Base-by-base conservation (phyloP, 2,888 invertebrate genomes). In the Microchrysa polita region DNA sequence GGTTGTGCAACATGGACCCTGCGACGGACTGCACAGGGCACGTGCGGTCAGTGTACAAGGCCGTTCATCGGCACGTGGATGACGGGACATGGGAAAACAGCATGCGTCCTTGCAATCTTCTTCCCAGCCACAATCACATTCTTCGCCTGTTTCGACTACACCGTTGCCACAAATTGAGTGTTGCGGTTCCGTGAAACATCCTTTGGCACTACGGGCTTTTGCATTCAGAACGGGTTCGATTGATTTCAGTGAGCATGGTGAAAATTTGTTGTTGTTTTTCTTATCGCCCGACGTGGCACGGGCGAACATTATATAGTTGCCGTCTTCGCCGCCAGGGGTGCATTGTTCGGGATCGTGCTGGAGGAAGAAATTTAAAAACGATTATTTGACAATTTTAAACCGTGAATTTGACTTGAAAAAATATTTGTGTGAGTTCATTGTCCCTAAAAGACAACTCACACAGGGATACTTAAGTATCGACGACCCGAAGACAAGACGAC, bases 301-400 rank as follows among this genome's bases (percentile, higher is more conserved):
- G 22, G 98, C 97, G 86, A 98, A 99, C 99, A 99, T 99, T 82
- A 99, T 98, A 86, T 93, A 99, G 88, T 99, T 99, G 57, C 99
- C 99, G 83, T 95, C 95, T 82, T 96, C 95, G 18, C 94, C 97
- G 74, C 96, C 97, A 4, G 97, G 97, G 0, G 97, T 95, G 85
- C 93, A 97, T 81, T 91, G 91, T 85, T 96, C 96, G 0, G 96
- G 96, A 87, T 98, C 97, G 83, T 98, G 97, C 96, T 97, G 84
- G 10, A 86, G 73, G 67, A 65, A 75, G 75, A 76, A 65, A 72
- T n/a, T n/a, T n/a, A n/a, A n/a, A n/a, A n/a, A n/a, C n/a, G n/a
- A n/a, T n/a, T n/a, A n/a, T n/a, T n/a, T n/a, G n/a, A n/a, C n/a
- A n/a, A n/a, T n/a, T n/a, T n/a, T 42, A 42, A 42, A 7, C 12